Evolutionary conservation across 1,140 invertebrate species (phyloP), one percentile per base, ranked within the genome.

Genomic region (Brachionus angularis): DNA sequence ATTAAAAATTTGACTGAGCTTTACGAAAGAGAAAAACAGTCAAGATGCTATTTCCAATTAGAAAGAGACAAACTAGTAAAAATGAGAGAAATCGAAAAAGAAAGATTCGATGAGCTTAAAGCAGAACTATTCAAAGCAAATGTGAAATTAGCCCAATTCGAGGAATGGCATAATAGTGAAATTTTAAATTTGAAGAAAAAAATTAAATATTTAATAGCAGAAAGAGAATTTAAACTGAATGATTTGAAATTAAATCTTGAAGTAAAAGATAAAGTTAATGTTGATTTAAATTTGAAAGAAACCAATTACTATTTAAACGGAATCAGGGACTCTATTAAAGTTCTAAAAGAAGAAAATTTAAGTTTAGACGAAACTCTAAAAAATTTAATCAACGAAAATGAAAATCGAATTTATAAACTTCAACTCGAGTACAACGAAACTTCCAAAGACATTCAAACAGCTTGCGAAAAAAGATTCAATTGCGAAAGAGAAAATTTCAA

Each of bases 131-230:
- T 58, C 36, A 21, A 58, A 1, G 53, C 53, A 4, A 34, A 58
- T 23, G 53, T 39, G 10, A 58, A 58, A 25, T 36, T 58, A 5
- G 25, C 25, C 18, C 36, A 58, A 58, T 58, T 7, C 25, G 53
- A 58, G 25, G 53, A 58, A 29, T 4, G 1, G 12, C 34, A 58
- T 58, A 16, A 36, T 23, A 36, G 23, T 23, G 53, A 58, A 39
- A 58, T 58, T 7, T 21, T 16, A 25, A 36, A 42, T n/a, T 39
- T 58, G 25, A 33, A 39, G 3, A 58, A 58, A 14, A 58, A 58
- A 58, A 58, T 58, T 10, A 58, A 58, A 25, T 58, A 58, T 58
- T 39, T 58, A 58, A 58, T 58, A 23, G 53, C 33, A 21, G 53
- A 58, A 21, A 5, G 53, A 23, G 53, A 58, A 1, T 39, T 58